Percentiles rank a stretch among this genome's conserved stretches.
phyloP scores from a whole-genome alignment of 92 coral and sea anemone species.

The Metridium senile region DNA sequence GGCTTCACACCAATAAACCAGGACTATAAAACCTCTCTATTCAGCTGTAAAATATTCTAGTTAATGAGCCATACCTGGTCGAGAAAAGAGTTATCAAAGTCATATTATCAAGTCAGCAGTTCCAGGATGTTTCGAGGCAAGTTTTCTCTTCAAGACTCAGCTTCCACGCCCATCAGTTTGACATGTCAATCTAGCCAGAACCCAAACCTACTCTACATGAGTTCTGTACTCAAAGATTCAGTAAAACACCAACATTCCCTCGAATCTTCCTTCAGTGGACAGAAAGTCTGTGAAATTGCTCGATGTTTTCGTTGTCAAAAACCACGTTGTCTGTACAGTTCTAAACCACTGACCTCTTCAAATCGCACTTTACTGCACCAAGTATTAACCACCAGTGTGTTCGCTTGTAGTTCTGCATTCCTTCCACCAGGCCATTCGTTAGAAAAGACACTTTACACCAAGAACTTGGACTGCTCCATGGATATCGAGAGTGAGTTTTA shows the following conservation, averaged over 20 bases:
- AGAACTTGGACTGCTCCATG: constrained; percentile 35
- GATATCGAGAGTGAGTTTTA: constrained; percentile 30
- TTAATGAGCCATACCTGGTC: too few species aligned
- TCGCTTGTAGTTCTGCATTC: constrained; percentile 58
- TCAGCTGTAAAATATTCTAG: too few species aligned
- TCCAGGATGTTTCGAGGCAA: too few species aligned
- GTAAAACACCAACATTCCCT: not conserved
- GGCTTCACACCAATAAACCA: not conserved
- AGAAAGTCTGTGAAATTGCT: constrained; percentile 55
- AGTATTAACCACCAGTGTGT: constrained; percentile 39
- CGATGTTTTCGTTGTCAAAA: constrained; percentile 71
- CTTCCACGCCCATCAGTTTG: not conserved
- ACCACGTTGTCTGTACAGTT: constrained; percentile 73
- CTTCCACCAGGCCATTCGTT: constrained; percentile 59
- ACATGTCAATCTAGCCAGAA: not conserved
- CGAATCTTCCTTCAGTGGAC: constrained; percentile 54
- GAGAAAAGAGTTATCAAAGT: too few species aligned
- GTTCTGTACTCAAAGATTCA: not conserved
- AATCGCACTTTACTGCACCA: constrained; percentile 50
- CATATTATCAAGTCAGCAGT: too few species aligned
- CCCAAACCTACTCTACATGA: not conserved
- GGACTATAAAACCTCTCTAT: too few species aligned
- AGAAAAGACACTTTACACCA: constrained; percentile 49
- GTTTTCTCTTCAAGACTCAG: too few species aligned
- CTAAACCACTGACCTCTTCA: constrained; percentile 45